These are phyloP conservation scores for Marmota flaviventris DNA, from an alignment of 2,113 vertebrate genomes.

Conservation along the genomic window DNA sequence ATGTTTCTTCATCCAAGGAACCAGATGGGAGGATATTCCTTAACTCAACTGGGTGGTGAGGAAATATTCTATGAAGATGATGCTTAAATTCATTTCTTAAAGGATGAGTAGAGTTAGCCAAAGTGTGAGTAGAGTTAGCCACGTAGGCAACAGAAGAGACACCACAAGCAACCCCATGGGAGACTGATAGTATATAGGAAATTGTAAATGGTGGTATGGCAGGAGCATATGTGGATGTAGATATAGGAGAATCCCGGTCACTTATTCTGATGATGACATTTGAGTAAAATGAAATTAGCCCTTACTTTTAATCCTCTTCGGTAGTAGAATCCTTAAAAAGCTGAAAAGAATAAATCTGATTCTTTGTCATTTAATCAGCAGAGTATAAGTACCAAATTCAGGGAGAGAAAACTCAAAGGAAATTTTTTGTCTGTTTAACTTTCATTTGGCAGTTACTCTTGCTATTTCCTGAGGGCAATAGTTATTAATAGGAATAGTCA, in stretches of 20 bases:
- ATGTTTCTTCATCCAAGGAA: background rate
- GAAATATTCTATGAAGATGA: background rate
- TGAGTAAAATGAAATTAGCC: slow-evolving; percentile 14
- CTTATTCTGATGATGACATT: background rate
- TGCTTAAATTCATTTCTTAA: slow-evolving; percentile 55
- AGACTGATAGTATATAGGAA: background rate
- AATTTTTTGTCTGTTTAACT: background rate
- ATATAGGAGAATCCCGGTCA: background rate
- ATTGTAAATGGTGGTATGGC: background rate
- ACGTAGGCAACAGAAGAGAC: background rate
- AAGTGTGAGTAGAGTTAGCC: background rate
- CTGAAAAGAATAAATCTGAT: slow-evolving; percentile 30
- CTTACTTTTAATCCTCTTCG: background rate
- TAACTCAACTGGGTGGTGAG: background rate
- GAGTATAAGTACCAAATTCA: background rate
- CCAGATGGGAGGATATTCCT: background rate
- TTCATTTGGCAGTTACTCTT: slow-evolving; percentile 36
- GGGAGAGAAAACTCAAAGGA: background rate
- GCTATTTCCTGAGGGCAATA: slow-evolving; percentile 6
- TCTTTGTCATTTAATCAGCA: background rate
- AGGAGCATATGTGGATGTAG: background rate
- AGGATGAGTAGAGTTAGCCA: background rate
- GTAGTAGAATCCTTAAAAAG: slow-evolving; percentile 14
- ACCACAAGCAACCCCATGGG: background rate
- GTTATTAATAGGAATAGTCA: slow-evolving; percentile 37